Evolutionary conservation across 2,113 vertebrate species (phyloP).

Genomic region (Nasalis larvatus): DNA sequence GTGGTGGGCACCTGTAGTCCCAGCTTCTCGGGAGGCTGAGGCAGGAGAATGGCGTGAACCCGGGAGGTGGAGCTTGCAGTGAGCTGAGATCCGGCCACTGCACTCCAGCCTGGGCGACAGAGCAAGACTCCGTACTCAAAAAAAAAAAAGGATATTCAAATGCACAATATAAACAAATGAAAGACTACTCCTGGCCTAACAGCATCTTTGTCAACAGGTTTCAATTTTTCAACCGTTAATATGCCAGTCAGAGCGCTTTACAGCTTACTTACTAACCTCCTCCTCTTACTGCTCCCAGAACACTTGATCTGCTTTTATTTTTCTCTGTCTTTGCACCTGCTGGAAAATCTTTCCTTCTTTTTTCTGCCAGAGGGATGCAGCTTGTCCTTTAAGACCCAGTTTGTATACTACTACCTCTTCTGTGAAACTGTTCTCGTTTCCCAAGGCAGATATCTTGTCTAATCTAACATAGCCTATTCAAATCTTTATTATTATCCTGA

Average conservation of each 20-base stretch:
- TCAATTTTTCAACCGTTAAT: background rate
- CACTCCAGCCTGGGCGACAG: no score
- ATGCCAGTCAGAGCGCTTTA: background rate
- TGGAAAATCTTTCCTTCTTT: background rate
- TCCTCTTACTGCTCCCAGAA: background rate
- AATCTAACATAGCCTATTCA: background rate
- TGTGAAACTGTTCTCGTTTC: background rate
- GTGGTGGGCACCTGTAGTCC: no score
- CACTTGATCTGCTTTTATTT: background rate
- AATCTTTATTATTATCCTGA: background rate
- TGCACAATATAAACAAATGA: background rate
- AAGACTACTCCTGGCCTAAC: background rate
- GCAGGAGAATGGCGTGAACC: no score
- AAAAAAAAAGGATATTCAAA: background rate
- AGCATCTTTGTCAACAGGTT: background rate
- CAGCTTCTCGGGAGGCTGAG: no score
- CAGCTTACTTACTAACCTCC: background rate
- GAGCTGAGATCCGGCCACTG: no score
- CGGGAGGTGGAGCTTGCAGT: no score
- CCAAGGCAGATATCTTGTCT: background rate
- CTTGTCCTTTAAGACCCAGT: background rate
- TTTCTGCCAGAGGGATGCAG: constrained; percentile 13
- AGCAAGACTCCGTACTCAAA: no score
- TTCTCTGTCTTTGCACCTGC: constrained; percentile 25
- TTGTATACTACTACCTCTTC: background rate